phyloP scores from a whole-genome alignment of 2,797 vertebrate genomes.

The Gouania willdenowi region DNA sequence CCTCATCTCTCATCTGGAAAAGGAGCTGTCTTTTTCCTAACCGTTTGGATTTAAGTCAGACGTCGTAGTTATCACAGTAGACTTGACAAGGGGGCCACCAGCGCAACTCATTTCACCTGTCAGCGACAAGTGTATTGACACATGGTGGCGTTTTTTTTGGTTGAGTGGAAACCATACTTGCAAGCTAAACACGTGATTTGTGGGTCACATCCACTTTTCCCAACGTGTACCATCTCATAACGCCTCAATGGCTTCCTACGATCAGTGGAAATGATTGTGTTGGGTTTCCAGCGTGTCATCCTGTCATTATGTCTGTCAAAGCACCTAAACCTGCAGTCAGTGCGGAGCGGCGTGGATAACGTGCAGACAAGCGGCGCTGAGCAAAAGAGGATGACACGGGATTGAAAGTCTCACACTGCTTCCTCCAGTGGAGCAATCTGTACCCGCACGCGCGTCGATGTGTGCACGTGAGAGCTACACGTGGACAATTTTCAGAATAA shows the following conservation, averaged over 20 bases:
- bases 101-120: constrained; percentile 54
- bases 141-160: constrained; percentile 25
- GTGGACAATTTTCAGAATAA: too few species aligned
- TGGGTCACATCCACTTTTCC: constrained; percentile 38
- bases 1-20: constrained; percentile 35
- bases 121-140: constrained; percentile 38
- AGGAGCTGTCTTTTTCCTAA: constrained; percentile 11
- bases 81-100: constrained; percentile 51
- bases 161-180: constrained; percentile 42
- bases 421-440: too few species aligned
- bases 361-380: not conserved
- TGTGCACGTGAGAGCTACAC: too few species aligned
- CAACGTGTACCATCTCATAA: constrained; percentile 27
- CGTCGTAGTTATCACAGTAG: constrained; percentile 30
- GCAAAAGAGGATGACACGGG: too few species aligned
- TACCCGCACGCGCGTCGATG: too few species aligned
- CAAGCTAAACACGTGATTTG: constrained; percentile 42
- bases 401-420: too few species aligned
- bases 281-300: constrained; percentile 27
- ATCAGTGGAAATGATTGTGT: constrained; percentile 28
- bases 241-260: constrained; percentile 2
- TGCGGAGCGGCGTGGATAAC: not conserved
- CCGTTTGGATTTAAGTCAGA: constrained; percentile 35
- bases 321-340: not conserved
- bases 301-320: constrained; percentile 20